phyloP scores from a whole-genome alignment of 64 coral and sea anemone genomes.

The Hydrozoanthus tunicans region DNA sequence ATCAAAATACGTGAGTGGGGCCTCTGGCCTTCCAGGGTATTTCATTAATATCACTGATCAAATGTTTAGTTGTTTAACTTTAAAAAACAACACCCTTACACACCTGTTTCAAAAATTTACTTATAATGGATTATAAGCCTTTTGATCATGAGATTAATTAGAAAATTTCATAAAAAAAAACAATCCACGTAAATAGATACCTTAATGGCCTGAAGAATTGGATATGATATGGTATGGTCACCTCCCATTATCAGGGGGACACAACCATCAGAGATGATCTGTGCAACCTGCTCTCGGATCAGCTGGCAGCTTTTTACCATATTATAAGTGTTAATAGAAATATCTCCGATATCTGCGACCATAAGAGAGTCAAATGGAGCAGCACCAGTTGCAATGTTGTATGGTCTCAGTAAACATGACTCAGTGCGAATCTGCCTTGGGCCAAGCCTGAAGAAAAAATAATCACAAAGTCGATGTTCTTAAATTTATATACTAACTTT shows the following conservation, averaged over 20 bases:
- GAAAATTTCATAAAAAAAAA: too few relatives aligned
- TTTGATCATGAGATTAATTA: too few relatives aligned
- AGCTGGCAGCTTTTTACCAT: slow-evolving; percentile 41
- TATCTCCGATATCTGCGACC: slow-evolving; percentile 94
- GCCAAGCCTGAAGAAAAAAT: slow-evolving; percentile 55
- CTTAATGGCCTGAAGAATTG: slow-evolving; percentile 62
- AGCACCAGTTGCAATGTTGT: slow-evolving; percentile 77
- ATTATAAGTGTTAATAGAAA: slow-evolving; percentile 70
- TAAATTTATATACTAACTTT: too few relatives aligned
- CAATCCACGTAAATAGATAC: neutral
- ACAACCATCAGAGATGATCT: slow-evolving; percentile 55
- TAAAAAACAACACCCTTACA: too few relatives aligned
- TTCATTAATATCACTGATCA: too few relatives aligned
- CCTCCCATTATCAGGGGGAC: slow-evolving; percentile 60
- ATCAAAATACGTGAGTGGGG: too few relatives aligned
- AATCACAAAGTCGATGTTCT: neutral
- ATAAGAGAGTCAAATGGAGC: slow-evolving; percentile 86
- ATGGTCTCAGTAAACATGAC: slow-evolving; percentile 81
- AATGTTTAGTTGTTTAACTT: too few relatives aligned
- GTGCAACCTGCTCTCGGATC: slow-evolving; percentile 40
- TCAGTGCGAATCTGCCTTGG: slow-evolving; percentile 91
- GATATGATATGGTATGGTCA: slow-evolving; percentile 60
- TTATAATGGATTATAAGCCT: too few relatives aligned
- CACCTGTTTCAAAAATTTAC: too few relatives aligned
- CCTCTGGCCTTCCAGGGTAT: too few relatives aligned